Base-by-base conservation (phyloP, 2,888 invertebrate species). In the Melanargia galathea region DNA sequence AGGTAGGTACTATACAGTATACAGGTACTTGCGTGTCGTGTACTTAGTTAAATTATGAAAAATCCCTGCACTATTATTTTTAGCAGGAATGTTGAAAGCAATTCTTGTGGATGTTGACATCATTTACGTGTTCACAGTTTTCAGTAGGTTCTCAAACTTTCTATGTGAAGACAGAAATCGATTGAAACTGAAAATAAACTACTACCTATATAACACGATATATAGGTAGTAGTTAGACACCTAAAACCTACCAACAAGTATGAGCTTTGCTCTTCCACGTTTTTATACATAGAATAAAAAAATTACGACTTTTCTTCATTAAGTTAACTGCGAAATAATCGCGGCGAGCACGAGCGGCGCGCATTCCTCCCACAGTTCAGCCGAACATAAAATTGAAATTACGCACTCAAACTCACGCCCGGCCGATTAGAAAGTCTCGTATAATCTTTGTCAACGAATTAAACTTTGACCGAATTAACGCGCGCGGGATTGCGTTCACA, bases 391-490 rank as follows among this genome's bases (percentile, higher is more conserved):
- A 87, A 85, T 87, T 80, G 83, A 81, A 82, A 87, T 83, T 73
- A 75, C 78, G 75, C 75, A 77, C 74, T 77, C 73, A 76, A 76
- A 82, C 80, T 75, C 80, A 82, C 86, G 84, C 90, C 87, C 75
- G 70, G 79, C 70, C 86, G 81, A 87, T 90, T 89, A 86, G 82
- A 75, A 83, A 82, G 75, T 78, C 66, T 67, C 70, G 70, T 68
- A n/a, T n/a, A 75, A 89, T 87, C 89, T 90, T 91, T 91, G 90
- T 91, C 79, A 84, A 75, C 87, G 86, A 75, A 82, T 90, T 90
- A 91, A 91, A 91, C 84, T 91, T 83, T 91, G 90, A 91, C 90
- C 89, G 90, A 90, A 84, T 91, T 89, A 90, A 78, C 80, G 77
- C 71, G 71, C n/a, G 71, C 73, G 73, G 73, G 76, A 78, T 78